Evolutionary conservation across 2,113 vertebrate species (phyloP).

Genomic region (Eudyptes chrysolophus): DNA sequence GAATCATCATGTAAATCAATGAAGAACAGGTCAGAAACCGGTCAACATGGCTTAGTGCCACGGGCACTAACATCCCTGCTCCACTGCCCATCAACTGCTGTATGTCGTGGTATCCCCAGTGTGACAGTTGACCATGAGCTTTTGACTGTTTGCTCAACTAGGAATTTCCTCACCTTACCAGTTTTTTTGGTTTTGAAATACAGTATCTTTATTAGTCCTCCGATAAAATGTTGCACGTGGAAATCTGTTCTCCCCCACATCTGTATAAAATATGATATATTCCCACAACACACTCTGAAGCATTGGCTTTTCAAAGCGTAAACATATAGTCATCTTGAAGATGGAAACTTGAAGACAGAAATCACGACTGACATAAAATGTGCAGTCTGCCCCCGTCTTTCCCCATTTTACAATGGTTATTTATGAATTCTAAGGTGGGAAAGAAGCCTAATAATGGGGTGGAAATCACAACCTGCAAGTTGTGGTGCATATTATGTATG

Average conservation of each 20-base stretch:
- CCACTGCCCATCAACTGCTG: neutral
- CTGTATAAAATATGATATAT: neutral
- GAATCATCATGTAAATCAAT: neutral
- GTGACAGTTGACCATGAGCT: neutral
- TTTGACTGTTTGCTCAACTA: neutral
- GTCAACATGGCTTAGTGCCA: neutral
- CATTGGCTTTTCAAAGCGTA: rapidly evolving
- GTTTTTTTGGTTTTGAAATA: neutral
- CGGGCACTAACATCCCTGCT: neutral
- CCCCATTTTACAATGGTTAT: neutral
- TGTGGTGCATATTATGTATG: neutral
- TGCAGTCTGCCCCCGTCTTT: neutral
- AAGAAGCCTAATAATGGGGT: neutral
- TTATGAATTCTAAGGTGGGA: neutral
- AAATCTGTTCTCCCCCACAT: neutral
- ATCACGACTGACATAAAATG: neutral
- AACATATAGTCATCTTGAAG: neutral
- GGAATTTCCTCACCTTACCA: neutral
- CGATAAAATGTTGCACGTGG: neutral
- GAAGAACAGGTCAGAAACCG: neutral
- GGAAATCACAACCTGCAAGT: neutral
- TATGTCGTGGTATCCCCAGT: neutral
- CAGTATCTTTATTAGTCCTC: neutral
- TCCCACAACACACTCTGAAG: neutral
- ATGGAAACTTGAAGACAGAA: neutral